phyloP scores from a whole-genome alignment of 1,140 invertebrate species.

The Drosophila equinoxialis region DNA sequence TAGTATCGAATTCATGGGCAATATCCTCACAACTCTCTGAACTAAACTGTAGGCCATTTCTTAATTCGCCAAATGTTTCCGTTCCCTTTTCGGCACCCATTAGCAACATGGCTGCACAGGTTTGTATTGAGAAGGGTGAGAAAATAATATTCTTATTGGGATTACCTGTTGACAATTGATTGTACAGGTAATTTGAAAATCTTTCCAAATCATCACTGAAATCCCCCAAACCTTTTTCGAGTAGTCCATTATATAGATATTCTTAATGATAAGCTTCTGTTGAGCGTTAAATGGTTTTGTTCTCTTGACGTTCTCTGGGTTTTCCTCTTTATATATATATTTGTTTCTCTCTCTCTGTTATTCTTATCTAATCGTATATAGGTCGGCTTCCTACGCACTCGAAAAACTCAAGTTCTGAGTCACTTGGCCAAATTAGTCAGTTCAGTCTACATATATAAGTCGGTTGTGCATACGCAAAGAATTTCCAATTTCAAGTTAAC shows the following conservation, averaged over 20 bases:
- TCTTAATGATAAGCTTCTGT: not conserved
- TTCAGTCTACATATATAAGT: not conserved
- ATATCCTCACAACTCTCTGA: constrained; percentile 27
- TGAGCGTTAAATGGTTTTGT: not conserved
- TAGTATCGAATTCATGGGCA: constrained; percentile 44
- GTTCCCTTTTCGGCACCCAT: constrained; percentile 84
- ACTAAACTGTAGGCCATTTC: constrained; percentile 76
- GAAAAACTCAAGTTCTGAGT: not conserved
- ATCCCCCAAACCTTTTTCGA: not conserved
- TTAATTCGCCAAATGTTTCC: constrained; percentile 84
- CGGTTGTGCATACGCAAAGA: not conserved
- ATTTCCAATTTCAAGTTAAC: not conserved
- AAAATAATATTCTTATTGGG: constrained; percentile 79
- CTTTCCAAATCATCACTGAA: constrained; percentile 45
- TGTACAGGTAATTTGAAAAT: constrained; percentile 40
- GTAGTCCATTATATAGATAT: no score
- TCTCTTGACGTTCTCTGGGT: not conserved
- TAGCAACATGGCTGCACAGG: constrained; percentile 78
- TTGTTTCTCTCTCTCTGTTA: not conserved
- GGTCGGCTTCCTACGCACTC: not conserved
- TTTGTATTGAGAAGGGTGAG: constrained; percentile 83
- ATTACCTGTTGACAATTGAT: constrained; percentile 22
- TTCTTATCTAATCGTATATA: not conserved
- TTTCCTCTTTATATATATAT: not conserved
- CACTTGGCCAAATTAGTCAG: not conserved